Base-by-base conservation (phyloP, 2,797 vertebrate species). In the Malurus splendens region DNA sequence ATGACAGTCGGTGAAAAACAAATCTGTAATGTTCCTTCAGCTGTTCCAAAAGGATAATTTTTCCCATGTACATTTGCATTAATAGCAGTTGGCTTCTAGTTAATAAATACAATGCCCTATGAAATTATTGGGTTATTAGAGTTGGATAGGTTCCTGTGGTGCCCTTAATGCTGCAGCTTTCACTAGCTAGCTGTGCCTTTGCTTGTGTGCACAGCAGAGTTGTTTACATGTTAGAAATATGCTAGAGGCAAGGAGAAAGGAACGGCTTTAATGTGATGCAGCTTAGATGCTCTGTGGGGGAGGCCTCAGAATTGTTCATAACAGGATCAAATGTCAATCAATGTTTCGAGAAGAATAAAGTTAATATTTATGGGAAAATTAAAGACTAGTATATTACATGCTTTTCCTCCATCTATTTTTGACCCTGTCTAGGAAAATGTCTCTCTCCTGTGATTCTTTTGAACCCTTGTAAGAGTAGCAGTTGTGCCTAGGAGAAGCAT, bases 161-260 rank as follows among this genome's bases (percentile, higher is more conserved):
- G 44, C 82, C 70, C 18, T 50, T 41, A 30, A 66, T 82, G 54
- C 77, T 90, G 71, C 82, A 84, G 87, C 74, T 95, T 90, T 95
- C 77, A 61, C 87, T 86, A 38, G 76, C 75, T 75, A 65, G 76
- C 86, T 42, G 59, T 85, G 94, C 83, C 71, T 87, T 87, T 62
- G 90, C 82, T 73, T 86, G 60, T 91, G 73, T 65, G 39, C 72
- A 57, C 67, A 70, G 84, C 36, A 4, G 90, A 89, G 89, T 86
- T 96, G 92, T 94, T 93, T 94, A 93, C 79, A 60, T 87, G 91
- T 59, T 91, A 65, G 92, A 77, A 94, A 82, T 95, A 92, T 86
- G 90, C 89, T 93, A 66, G 93, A 87, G 91, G 92, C 94, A 95
- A 96, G 87, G 92, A 94, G 90, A 96, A 94, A 94, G 92, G 89